Evolutionary conservation across 2,888 invertebrate species (phyloP), one percentile per base, ranked within the genome.

Genomic region (Andrena dorsata): DNA sequence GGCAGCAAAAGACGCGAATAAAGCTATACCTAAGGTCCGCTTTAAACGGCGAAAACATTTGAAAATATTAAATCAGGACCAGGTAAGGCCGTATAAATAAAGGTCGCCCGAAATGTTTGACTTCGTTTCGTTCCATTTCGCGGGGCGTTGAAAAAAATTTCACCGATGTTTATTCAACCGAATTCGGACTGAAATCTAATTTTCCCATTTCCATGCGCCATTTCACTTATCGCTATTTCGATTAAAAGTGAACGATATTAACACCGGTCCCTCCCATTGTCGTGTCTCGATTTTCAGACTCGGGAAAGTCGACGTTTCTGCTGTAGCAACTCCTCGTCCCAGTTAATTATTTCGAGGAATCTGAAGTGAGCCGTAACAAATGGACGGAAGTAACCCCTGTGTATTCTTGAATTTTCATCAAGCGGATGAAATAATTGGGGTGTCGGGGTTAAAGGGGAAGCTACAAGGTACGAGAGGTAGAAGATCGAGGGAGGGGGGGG

Each of bases 391-490:
- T 47, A 61, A 26, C 8, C 2, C 6, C 16, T 35, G 47, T n/a
- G 41, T 16, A 56, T 49, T 49, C 49, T 60, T 26, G 60, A 35
- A 32, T 4, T 32, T 28, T 16, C 23, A 2, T 10, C 20, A 5
- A 70, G 6, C 30, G 68, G 10, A 7, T 70, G 10, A 56, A 56
- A 51, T 51, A 23, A 13, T 23, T n/a, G 28, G 7, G n/a, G 4
- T 70, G 23, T 61, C 30, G 72, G 61, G 28, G 41, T 63, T 72
- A 56, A 63, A 71, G 53, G 16, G 56, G 8, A 49, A 47, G 23
- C n/a, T 8, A 13, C 16, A 2, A 10, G 10, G 7, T 2, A 10
- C 2, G 0, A 20, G 65, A 23, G 20, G n/a, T 10, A 60, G 26
- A 7, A 7, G 49, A 28, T n/a, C 32, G 60, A 10, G 4, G 30